Percentiles rank a stretch among this genome's conserved stretches.
Conservation (phyloP, 92 coral and sea anemone genomes). For the Heliopora coerulea region DNA sequence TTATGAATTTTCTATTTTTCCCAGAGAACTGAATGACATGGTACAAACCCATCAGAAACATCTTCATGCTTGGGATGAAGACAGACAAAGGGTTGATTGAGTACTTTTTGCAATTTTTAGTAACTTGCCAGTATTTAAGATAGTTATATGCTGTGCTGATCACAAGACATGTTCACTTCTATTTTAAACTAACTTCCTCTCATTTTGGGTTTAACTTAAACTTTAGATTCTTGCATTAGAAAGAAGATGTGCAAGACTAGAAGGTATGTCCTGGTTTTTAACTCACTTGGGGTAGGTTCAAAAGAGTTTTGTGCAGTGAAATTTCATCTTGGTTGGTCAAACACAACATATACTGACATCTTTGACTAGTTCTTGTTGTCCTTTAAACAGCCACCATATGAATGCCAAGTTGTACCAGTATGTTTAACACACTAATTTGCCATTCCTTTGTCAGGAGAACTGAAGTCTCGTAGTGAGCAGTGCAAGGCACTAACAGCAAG, state of each 20-base stretch:
- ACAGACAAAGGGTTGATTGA: slow-evolving; percentile 77
- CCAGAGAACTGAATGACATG: slow-evolving; percentile 96
- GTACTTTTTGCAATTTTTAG: not conserved
- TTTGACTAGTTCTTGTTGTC: no score
- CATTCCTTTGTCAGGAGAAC: slow-evolving; percentile 65
- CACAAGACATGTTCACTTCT: no score
- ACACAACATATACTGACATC: no score
- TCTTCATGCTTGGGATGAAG: slow-evolving; percentile 98
- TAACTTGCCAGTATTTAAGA: no score
- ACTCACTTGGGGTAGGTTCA: no score
- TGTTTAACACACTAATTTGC: no score
- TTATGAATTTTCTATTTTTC: not conserved
- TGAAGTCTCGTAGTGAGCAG: slow-evolving; percentile 85
- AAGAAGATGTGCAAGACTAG: slow-evolving; percentile 83
- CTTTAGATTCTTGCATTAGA: slow-evolving; percentile 80
- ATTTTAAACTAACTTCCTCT: no score
- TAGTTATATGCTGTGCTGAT: no score
- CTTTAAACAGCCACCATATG: no score
- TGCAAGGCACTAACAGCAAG: slow-evolving; percentile 77
- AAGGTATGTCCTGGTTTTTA: slow-evolving; percentile 56
- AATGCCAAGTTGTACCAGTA: no score
- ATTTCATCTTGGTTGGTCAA: no score
- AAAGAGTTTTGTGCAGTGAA: no score
- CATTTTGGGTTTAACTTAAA: not conserved
- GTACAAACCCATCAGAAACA: slow-evolving; percentile 98